phyloP scores from a whole-genome alignment of 2,797 vertebrate species.

The Danionella dracula region DNA sequence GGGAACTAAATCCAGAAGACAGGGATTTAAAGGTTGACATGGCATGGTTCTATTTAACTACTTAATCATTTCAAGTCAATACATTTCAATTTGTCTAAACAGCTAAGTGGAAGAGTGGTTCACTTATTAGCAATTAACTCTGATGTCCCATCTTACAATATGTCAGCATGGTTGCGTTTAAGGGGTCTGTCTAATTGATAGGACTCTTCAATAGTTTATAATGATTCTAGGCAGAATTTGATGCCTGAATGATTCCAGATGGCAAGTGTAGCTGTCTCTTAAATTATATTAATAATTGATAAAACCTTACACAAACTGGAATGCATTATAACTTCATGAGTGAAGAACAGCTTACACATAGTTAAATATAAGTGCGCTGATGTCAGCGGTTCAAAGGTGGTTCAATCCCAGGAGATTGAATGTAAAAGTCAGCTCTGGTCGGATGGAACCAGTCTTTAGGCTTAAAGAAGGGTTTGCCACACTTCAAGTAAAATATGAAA shows the following conservation, averaged over 20 bases:
- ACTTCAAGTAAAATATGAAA: not conserved
- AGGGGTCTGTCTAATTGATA: slow-evolving; percentile 27
- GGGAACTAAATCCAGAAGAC: not conserved
- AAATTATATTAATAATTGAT: slow-evolving; percentile 38
- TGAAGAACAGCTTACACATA: slow-evolving; percentile 28
- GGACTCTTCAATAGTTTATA: slow-evolving; percentile 31
- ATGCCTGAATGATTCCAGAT: slow-evolving; percentile 36
- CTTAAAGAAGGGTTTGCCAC: not conserved
- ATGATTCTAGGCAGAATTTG: slow-evolving; percentile 13
- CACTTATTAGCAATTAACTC: slow-evolving; percentile 37
- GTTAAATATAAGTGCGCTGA: slow-evolving; percentile 24
- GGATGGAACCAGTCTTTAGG: not conserved
- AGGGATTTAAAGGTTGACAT: not conserved
- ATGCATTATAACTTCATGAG: slow-evolving; percentile 26
- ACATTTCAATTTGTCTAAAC: slow-evolving; percentile 39
- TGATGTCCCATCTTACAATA: slow-evolving; percentile 5
- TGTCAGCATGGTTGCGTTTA: slow-evolving; percentile 9
- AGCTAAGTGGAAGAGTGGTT: slow-evolving; percentile 30
- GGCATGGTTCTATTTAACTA: not conserved
- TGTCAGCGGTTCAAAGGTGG: slow-evolving; percentile 14
- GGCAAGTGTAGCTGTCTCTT: slow-evolving; percentile 24
- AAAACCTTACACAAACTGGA: slow-evolving; percentile 11
- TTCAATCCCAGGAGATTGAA: slow-evolving; percentile 14
- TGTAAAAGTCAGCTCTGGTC: slow-evolving; percentile 9
- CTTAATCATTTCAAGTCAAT: slow-evolving; percentile 26